Base-by-base conservation (phyloP, 2,888 invertebrate genomes). In the Tortricodes alternella region DNA sequence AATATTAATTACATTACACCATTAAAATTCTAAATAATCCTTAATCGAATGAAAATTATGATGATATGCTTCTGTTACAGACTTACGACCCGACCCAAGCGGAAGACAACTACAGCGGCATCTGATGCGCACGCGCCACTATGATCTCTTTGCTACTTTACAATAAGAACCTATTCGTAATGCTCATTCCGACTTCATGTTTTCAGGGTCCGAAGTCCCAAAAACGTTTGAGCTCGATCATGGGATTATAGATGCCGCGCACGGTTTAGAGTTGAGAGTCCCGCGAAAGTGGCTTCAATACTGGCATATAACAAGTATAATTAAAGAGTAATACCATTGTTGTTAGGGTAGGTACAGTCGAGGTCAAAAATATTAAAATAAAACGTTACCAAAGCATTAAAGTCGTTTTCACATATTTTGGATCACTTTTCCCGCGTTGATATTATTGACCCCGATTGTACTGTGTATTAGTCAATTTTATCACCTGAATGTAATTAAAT, bases 31-130 rank as follows among this genome's bases (percentile, higher is more conserved):
- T 13, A 24, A 15, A 3, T 16, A 16, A 8, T 7, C 2, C 3
- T 2, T 9, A 27, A 27, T 8, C 2, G 3, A 3, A 27, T 6
- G 27, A 6, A 2, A 8, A 27, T 2, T 2, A 8, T 2, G 8
- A 27, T 27, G 3, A 11, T 3, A 34, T 11, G 16, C 15, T 11
- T 37, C 29, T 11, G 0, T 3, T 11, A 65, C 41, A 77, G 75
- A 61, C 72, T 34, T 83, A 79, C 74, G 79, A 80, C 11, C 74
- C 79, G 46, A 38, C 67, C 44, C 71, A 61, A 68, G 24, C 59
- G 51, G 68, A 59, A 0, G 67, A 64, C 8, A 56, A 56, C 18
- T 70, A 68, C 63, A 72, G 72, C 71, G 83, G 76, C 58, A 82
- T 80, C 39, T 84, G 77, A 62, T 62, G 39, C 13, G 21, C 39